Percentiles rank a stretch among this genome's conserved stretches.
These are phyloP conservation scores for Indicator indicator DNA, from an alignment of 2,113 vertebrate genomes.

Conservation along the genomic window DNA sequence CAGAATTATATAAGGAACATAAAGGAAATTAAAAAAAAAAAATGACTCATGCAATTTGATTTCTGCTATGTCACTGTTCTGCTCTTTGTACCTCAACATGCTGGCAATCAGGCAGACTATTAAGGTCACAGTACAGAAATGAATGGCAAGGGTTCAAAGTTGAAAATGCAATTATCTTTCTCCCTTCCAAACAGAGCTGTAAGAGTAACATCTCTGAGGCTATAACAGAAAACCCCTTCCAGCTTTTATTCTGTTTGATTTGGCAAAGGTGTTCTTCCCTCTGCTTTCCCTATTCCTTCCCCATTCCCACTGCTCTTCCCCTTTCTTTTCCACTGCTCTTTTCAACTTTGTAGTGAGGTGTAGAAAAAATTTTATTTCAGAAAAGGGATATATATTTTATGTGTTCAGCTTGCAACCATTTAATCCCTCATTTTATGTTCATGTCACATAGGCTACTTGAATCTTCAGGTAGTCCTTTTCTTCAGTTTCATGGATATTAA, in stretches of 20 bases:
- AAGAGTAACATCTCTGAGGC: not conserved
- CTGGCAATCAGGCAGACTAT: not conserved
- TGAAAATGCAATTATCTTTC: constrained; percentile 51
- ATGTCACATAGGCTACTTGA: not conserved
- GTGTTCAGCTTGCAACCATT: not conserved
- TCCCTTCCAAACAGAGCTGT: constrained; percentile 26
- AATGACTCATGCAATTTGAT: constrained; percentile 46
- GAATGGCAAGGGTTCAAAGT: constrained; percentile 32
- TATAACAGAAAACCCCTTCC: constrained; percentile 9
- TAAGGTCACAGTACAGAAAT: constrained; percentile 33
- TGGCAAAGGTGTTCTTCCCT: not conserved
- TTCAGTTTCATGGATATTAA: not conserved
- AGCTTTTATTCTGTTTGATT: constrained; percentile 22
- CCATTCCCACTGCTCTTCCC: not conserved
- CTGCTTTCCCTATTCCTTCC: not conserved
- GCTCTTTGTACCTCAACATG: not conserved
- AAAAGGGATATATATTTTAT: not conserved
- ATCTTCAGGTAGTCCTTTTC: not conserved
- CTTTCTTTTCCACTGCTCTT: not conserved
- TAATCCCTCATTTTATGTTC: constrained; percentile 11
- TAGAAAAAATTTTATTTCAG: not conserved
- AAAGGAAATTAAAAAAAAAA: constrained; percentile 49
- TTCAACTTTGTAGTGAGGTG: not conserved
- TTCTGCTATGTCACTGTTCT: constrained; percentile 56
- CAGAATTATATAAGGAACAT: constrained; percentile 55